Evolutionary conservation across 2,113 vertebrate genomes (phyloP).

Genomic region (Dryoscopus gambensis): DNA sequence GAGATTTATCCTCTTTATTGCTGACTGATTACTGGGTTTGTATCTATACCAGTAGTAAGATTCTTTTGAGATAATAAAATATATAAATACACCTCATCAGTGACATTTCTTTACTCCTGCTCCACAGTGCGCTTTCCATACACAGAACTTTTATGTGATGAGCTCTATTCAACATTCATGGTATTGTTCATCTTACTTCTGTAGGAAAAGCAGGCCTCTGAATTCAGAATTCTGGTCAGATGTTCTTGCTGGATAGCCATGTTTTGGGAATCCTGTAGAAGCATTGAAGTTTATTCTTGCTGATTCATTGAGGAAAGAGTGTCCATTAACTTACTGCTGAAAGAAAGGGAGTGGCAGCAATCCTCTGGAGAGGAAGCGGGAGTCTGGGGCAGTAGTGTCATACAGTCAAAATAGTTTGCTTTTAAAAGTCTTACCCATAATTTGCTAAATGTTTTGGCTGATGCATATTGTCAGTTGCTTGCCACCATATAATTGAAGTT

Average conservation of each 20-base stretch:
- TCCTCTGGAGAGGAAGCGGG: not conserved
- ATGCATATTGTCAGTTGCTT: not conserved
- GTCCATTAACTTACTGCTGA: not conserved
- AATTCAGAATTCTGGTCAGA: not conserved
- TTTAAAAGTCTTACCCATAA: not conserved
- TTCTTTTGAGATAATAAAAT: not conserved
- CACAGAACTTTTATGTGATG: not conserved
- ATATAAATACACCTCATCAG: rapidly evolving
- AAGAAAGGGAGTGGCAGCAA: not conserved
- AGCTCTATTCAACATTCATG: not conserved
- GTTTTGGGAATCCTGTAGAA: not conserved
- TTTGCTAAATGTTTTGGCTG: not conserved
- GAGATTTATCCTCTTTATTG: not conserved
- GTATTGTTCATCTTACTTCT: not conserved
- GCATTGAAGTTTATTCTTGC: not conserved
- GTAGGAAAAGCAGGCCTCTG: not conserved
- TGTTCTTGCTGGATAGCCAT: not conserved
- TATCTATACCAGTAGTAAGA: not conserved
- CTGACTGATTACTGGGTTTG: not conserved
- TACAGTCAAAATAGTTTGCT: not conserved
- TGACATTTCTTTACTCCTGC: not conserved
- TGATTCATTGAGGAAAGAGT: not conserved
- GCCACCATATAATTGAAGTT: not conserved
- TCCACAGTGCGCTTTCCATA: not conserved
- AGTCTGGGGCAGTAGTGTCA: not conserved